A percentile compares a stretch with the other conserved stretches of the same genome.
Conservation (phyloP, 2,888 invertebrate genomes). For the Megaustenia siamemsis region DNA sequence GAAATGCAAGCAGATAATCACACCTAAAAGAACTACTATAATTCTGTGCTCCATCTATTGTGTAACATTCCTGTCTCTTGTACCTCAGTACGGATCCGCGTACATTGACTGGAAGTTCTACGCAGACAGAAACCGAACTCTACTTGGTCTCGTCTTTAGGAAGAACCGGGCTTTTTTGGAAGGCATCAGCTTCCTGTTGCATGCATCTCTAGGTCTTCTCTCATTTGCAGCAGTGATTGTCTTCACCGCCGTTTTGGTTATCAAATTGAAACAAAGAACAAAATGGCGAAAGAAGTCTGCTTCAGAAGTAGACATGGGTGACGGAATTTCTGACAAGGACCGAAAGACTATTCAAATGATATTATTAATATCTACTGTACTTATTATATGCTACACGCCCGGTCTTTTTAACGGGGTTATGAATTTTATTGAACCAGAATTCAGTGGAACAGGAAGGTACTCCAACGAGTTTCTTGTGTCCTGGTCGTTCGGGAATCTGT, state of each 20-base stretch:
- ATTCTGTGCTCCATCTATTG: constrained; percentile 9
- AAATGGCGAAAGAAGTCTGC: constrained; percentile 19
- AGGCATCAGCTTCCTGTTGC: constrained; percentile 19
- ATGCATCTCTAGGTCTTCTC: constrained; percentile 6
- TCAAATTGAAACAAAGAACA: constrained; percentile 7
- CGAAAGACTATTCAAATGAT: constrained; percentile 10
- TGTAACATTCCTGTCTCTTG: background rate
- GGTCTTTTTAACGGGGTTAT: background rate
- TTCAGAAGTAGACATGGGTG: background rate
- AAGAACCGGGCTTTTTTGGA: background rate
- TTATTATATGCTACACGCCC: constrained; percentile 11
- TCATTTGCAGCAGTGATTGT: constrained; percentile 12
- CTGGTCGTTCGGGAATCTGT: constrained; percentile 20
- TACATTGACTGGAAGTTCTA: constrained; percentile 37
- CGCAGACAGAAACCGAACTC: constrained; percentile 3
- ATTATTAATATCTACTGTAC: background rate
- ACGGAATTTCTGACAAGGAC: constrained; percentile 14
- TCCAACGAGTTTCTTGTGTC: constrained; percentile 21
- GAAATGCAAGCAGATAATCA: constrained; percentile 23
- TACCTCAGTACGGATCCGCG: constrained; percentile 8
- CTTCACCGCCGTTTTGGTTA: constrained; percentile 23
- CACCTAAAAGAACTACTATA: background rate
- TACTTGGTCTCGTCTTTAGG: background rate
- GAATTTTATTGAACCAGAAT: constrained; percentile 1
- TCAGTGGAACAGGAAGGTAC: constrained; percentile 4